Evolutionary conservation across 2,888 invertebrate genomes (phyloP), one percentile per base, ranked within the genome.

Genomic region (Bursaphelenchus okinawaensis): DNA sequence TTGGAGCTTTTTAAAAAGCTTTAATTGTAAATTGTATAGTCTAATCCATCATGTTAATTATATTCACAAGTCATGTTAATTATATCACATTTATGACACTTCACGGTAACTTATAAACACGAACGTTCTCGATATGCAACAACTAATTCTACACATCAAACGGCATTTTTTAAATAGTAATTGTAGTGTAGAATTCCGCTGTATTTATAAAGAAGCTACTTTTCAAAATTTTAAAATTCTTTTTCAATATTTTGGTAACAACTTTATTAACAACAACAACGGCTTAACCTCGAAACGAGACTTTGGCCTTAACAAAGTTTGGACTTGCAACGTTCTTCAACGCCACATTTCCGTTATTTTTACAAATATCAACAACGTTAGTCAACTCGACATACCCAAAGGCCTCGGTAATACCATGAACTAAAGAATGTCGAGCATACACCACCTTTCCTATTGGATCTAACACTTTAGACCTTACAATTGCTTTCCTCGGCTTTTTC

Each of bases 241-340:
- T n/a, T n/a, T n/a, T n/a, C n/a, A n/a, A n/a, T n/a, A n/a, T n/a
- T n/a, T n/a, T n/a, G n/a, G n/a, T n/a, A n/a, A n/a, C n/a, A n/a
- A n/a, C n/a, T n/a, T n/a, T n/a, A 40, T 51, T 56, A n/a, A 56
- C 50, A 56, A 56, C 57, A 51, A 56, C 9, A 8, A 56, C 8
- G 23, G n/a, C 8, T 9, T 22, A 56, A 19, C 16, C 23, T n/a
- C 23, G 20, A 24, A 56, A 7, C 7, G n/a, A n/a, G 50, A 56
- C 7, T 7, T 9, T 7, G 28, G 57, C 60, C 9, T 22, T n/a
- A 4, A 20, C 22, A 26, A 31, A 54, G n/a, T 59, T 59, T 27
- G 20, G 19, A 22, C 60, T 1, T 23, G 31, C 19, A 19, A 50
- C 20, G 19, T 59, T 61, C 9, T 24, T 31, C 60, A 59, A 23